Evolutionary conservation across 2,888 invertebrate species (phyloP).

Genomic region (Lycophotia porphyrea): DNA sequence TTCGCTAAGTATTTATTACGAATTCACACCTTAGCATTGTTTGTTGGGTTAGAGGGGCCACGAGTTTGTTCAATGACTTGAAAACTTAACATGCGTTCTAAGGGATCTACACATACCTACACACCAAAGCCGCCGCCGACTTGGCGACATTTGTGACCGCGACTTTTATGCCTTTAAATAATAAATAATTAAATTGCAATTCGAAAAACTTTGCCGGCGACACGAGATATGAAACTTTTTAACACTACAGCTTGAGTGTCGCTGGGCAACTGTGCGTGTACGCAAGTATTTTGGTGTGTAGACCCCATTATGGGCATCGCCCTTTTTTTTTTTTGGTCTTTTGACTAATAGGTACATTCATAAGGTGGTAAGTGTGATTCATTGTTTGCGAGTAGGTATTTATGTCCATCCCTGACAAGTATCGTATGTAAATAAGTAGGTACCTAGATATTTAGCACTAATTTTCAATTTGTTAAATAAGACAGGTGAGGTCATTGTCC

Average conservation of each 20-base stretch:
- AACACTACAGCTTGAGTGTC: not conserved
- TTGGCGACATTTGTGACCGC: not conserved
- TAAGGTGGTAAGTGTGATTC: constrained; percentile 12
- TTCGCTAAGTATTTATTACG: constrained; percentile 58
- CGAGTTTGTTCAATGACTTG: constrained; percentile 12
- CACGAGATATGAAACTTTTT: not conserved
- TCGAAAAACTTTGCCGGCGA: not conserved
- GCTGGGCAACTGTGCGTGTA: not conserved
- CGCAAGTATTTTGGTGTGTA: not conserved
- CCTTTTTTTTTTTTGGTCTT: not conserved
- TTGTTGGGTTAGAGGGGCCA: constrained; percentile 31
- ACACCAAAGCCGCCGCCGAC: not conserved
- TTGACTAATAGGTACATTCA: constrained; percentile 11
- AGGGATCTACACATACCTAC: not conserved
- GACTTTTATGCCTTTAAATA: not conserved
- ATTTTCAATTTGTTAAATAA: constrained; percentile 6
- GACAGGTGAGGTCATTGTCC: constrained; percentile 28
- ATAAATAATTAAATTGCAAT: not conserved
- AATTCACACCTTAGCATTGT: constrained; percentile 59
- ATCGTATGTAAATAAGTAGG: not conserved
- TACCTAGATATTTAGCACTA: not conserved
- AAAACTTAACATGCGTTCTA: not conserved
- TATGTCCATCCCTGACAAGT: not conserved
- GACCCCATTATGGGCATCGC: constrained; percentile 17
- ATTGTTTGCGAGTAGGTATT: constrained; percentile 4